Evolutionary conservation across 2,888 invertebrate species (phyloP).

Genomic region (Iphiclides podalirius): DNA sequence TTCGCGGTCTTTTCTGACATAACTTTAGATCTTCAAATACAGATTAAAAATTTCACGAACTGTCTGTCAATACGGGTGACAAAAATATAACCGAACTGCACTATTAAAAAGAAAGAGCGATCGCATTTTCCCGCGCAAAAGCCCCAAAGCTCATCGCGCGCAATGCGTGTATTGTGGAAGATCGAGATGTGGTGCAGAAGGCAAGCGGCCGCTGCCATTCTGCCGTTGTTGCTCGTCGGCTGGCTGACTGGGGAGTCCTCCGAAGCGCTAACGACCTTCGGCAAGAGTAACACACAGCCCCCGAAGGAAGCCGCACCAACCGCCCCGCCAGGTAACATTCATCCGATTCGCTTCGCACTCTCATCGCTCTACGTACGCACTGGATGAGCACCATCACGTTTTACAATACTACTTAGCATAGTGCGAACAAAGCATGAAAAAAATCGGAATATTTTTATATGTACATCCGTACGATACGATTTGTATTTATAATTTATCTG

Average conservation of each 20-base stretch:
- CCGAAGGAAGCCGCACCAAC: slow-evolving; percentile 79
- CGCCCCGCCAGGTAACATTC: slow-evolving; percentile 77
- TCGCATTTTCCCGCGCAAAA: not conserved
- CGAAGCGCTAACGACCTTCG: slow-evolving; percentile 85
- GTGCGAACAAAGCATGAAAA: no score
- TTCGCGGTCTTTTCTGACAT: no score
- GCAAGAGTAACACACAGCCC: slow-evolving; percentile 82
- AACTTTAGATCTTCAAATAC: no score
- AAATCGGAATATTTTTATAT: no score
- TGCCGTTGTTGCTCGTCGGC: slow-evolving; percentile 57
- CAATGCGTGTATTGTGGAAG: slow-evolving; percentile 58
- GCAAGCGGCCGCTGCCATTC: slow-evolving; percentile 57
- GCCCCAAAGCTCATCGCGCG: slow-evolving; percentile 25
- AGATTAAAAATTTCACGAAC: not conserved
- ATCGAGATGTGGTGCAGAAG: slow-evolving; percentile 70
- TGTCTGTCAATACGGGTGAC: not conserved
- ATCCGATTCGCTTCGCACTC: not conserved
- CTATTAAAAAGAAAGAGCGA: not conserved
- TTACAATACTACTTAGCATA: no score
- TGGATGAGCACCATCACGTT: no score
- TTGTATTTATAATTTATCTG: no score
- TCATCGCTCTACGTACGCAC: not conserved
- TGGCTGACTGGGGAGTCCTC: slow-evolving; percentile 74
- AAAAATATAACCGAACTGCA: not conserved
- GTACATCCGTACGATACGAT: no score